These are phyloP conservation scores for Cloeon dipterum DNA, from an alignment of 2,888 invertebrate genomes.

Conservation along the genomic window DNA sequence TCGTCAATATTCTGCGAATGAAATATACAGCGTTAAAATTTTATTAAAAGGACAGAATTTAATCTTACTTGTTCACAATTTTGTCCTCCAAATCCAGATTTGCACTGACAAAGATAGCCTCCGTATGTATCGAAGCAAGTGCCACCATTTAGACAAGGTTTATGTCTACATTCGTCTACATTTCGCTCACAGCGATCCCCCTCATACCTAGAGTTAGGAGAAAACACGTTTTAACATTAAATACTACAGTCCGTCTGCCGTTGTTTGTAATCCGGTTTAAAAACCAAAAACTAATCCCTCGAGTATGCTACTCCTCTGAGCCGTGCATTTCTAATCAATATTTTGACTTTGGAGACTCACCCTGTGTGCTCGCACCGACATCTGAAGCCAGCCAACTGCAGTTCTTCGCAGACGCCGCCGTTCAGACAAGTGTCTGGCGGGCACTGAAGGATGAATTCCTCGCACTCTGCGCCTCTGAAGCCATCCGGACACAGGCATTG, in stretches of 20 bases:
- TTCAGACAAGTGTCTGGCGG: conserved; percentile 41
- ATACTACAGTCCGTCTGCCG: no score
- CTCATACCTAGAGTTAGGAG: conserved; percentile 32
- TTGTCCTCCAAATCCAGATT: conserved; percentile 52
- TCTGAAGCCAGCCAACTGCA: conserved; percentile 40
- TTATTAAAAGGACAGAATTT: no score
- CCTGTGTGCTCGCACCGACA: conserved; percentile 56
- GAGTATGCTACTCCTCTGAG: no score
- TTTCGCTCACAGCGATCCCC: conserved; percentile 52
- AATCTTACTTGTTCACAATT: conserved; percentile 42
- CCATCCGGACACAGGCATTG: conserved; percentile 36
- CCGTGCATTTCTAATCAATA: no score
- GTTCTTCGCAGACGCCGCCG: conserved; percentile 49
- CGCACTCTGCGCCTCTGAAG: conserved; percentile 42
- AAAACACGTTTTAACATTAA: no score
- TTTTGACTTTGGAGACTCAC: no score
- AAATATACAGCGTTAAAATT: neutral
- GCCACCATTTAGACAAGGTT: conserved; percentile 48
- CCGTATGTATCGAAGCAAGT: conserved; percentile 67
- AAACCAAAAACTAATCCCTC: neutral
- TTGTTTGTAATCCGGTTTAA: neutral
- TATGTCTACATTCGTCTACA: conserved; percentile 53
- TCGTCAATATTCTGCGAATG: conserved; percentile 24
- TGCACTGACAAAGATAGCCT: conserved; percentile 54
- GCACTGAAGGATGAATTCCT: conserved; percentile 56